These are phyloP conservation scores for Aromia moschata DNA, from an alignment of 2,888 invertebrate genomes.

Conservation along the genomic window DNA sequence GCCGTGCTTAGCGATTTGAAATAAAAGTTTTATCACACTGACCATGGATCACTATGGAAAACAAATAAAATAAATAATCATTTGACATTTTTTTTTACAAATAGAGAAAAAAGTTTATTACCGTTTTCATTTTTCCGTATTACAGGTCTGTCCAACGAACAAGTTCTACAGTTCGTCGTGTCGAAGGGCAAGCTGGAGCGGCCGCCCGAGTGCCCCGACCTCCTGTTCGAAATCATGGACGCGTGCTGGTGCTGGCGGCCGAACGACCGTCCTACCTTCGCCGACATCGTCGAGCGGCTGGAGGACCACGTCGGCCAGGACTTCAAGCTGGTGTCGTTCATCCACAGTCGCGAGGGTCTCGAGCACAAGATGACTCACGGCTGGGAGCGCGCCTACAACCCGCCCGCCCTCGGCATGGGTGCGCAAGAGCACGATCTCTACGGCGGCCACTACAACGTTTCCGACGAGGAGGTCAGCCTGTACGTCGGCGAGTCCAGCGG, in stretches of 20 bases:
- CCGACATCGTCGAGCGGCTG: slow-evolving; percentile 68
- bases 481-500: slow-evolving; percentile 45
- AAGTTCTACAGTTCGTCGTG: slow-evolving; percentile 68
- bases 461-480: slow-evolving; percentile 52
- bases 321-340: slow-evolving; percentile 71
- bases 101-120: too few species aligned
- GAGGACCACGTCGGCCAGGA: slow-evolving; percentile 66
- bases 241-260: slow-evolving; percentile 75
- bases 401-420: slow-evolving; percentile 48
- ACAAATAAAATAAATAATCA: too few species aligned
- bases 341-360: slow-evolving; percentile 70
- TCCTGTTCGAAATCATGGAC: slow-evolving; percentile 72
- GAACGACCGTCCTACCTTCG: slow-evolving; percentile 72
- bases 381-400: slow-evolving; percentile 50
- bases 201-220: slow-evolving; percentile 73
- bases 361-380: slow-evolving; percentile 58
- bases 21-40: too few species aligned
- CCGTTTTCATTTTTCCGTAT: too few species aligned
- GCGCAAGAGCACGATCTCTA: slow-evolving; percentile 32
- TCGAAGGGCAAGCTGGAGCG: slow-evolving; percentile 68
- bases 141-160: slow-evolving; percentile 68
- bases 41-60: too few species aligned
- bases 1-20: too few species aligned
- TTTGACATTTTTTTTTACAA: too few species aligned
- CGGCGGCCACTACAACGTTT: slow-evolving; percentile 47